Conservation (phyloP, 1,140 invertebrate genomes). For the Drosophila suzukii region DNA sequence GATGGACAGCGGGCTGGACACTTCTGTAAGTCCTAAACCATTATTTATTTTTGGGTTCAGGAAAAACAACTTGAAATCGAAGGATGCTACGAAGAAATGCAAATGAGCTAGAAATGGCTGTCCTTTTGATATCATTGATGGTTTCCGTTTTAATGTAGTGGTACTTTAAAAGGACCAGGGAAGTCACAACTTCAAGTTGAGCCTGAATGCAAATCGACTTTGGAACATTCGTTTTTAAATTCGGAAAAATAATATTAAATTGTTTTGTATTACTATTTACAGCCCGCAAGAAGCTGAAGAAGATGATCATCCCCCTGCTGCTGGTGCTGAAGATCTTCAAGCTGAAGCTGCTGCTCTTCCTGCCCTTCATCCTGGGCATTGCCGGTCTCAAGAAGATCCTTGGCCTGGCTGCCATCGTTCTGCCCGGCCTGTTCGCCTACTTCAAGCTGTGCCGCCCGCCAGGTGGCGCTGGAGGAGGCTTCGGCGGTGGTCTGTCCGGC, state of each 20-base stretch:
- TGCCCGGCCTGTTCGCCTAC: constrained; percentile 91
- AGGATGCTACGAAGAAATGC: neutral
- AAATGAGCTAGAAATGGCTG: neutral
- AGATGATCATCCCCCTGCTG: constrained; percentile 92
- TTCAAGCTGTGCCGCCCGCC: constrained; percentile 90
- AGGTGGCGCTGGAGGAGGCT: constrained; percentile 61
- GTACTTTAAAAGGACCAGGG: neutral
- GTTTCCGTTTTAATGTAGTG: neutral
- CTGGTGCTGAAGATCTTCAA: constrained; percentile 93
- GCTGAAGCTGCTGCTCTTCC: constrained; percentile 91
- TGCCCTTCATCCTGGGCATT: constrained; percentile 92
- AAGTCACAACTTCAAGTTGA: no score
- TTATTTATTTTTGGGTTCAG: neutral
- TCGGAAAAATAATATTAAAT: neutral
- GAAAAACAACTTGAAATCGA: neutral
- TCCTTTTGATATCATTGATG: neutral
- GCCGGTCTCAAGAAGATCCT: constrained; percentile 93
- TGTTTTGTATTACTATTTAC: constrained; percentile 23
- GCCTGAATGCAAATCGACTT: no score
- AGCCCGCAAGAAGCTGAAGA: constrained; percentile 92
- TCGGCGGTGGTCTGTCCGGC: constrained; percentile 70
- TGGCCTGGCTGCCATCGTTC: constrained; percentile 90
- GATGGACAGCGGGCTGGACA: constrained; percentile 88
- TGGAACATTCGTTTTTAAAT: neutral
- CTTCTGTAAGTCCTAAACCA: constrained; percentile 88